Evolutionary conservation across 2,888 invertebrate species (phyloP), one percentile per base, ranked within the genome.

Genomic region (Euspilapteryx auroguttella): DNA sequence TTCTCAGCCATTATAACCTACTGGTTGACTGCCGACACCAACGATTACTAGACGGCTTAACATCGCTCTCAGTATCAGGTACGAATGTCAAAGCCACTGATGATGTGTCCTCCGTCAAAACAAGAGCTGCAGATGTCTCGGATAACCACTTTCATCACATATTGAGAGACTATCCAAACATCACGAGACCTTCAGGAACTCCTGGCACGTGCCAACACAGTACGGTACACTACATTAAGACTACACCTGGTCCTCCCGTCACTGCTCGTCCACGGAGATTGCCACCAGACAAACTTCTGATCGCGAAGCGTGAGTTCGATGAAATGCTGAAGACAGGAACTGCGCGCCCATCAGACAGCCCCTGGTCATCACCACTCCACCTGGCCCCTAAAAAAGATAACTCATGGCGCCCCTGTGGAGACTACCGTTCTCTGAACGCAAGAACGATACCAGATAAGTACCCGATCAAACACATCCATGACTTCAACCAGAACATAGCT

Each of bases 361-460:
- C 28, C 32, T 20, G 29, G 31, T 27, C 29, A 30, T 12, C 24
- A 32, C 31, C 29, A 11, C 10, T 5, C 22, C 22, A 23, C 15
- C 23, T n/a, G 21, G 12, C 14, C 15, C 29, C n/a, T n/a, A n/a
- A n/a, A n/a, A n/a, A n/a, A n/a, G n/a, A n/a, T n/a, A n/a, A n/a
- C n/a, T n/a, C n/a, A n/a, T n/a, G n/a, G n/a, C n/a, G n/a, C n/a
- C 51, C 45, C 39, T 61, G 65, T 40, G 44, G 49, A 0, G 49
- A 57, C 24, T 55, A 43, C 30, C 32, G 36, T 32, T 34, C n/a
- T 8, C 10, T 23, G 9, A 24, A 28, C 24, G 28, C 27, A 1
- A 12, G 22, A 23, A 40, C 37, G 17, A 37, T 32, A 24, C 40
- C 43, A 4, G 38, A 42, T 20, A 15, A 33, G 4, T 46, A 48